A percentile compares a stretch with the other conserved stretches of the same genome.
These are phyloP conservation scores for Pyrgus malvae DNA, from an alignment of 2,888 invertebrate species.

Conservation along the genomic window DNA sequence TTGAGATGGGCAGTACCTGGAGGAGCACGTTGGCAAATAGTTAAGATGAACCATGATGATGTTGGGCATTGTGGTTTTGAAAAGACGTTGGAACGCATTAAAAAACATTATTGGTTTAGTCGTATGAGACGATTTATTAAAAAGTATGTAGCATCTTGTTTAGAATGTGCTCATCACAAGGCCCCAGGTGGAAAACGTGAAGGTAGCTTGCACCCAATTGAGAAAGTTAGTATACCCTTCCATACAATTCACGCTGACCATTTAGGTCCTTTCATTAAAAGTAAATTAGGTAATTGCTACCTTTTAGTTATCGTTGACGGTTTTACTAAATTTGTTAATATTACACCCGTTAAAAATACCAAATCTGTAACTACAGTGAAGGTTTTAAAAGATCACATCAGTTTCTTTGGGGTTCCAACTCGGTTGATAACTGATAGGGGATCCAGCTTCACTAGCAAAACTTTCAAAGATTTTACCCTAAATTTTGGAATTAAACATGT, in stretches of 20 bases:
- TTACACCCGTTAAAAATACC: constrained; percentile 29
- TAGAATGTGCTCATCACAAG: constrained; percentile 36
- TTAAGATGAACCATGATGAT: constrained; percentile 36
- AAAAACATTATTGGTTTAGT: constrained; percentile 37
- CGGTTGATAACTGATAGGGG: constrained; percentile 35
- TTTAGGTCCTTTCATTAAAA: constrained; percentile 34
- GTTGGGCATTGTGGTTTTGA: constrained; percentile 34
- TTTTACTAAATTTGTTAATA: constrained; percentile 32
- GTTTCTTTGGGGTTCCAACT: constrained; percentile 32
- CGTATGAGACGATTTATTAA: constrained; percentile 35
- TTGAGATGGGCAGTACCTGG: constrained; percentile 37
- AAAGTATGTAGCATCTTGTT: constrained; percentile 34
- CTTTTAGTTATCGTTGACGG: constrained; percentile 32
- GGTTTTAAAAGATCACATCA: constrained; percentile 30
- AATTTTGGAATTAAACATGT: constrained; percentile 29
- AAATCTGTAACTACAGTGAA: constrained; percentile 30
- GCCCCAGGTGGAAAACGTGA: constrained; percentile 30
- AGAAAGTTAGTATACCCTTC: constrained; percentile 32
- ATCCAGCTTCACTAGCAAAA: constrained; percentile 30
- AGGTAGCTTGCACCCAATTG: constrained; percentile 36
- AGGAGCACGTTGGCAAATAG: constrained; percentile 35
- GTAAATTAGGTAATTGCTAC: constrained; percentile 32
- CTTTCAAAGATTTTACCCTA: constrained; percentile 14
- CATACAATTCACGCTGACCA: constrained; percentile 40
- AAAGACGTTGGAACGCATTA: constrained; percentile 34